Evolutionary conservation across 2,888 invertebrate species (phyloP).

Genomic region (Lasioglossum malachurum): DNA sequence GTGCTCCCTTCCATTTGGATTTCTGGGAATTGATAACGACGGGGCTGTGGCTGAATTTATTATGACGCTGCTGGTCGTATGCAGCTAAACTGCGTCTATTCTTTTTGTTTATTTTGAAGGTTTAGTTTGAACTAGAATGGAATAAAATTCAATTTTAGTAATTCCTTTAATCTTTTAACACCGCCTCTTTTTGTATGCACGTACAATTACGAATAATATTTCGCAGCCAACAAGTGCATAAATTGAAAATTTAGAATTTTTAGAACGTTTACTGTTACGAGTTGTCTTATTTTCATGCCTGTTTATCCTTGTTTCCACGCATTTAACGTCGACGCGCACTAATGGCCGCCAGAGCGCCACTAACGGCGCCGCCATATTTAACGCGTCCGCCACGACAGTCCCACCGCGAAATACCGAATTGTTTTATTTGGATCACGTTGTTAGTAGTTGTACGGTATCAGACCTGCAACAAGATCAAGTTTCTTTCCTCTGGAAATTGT

Average conservation of each 20-base stretch:
- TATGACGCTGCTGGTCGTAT: neutral
- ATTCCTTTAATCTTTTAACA: too few species aligned
- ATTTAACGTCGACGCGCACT: neutral
- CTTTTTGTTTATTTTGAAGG: neutral
- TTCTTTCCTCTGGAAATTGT: neutral
- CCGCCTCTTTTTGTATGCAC: neutral
- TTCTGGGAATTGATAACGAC: neutral
- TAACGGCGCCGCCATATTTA: neutral
- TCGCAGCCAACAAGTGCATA: neutral
- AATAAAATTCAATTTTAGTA: too few species aligned
- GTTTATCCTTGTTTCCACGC: neutral
- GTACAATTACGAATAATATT: neutral
- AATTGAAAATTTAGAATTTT: neutral
- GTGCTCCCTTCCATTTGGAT: neutral
- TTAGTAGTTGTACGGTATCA: neutral
- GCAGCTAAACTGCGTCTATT: neutral
- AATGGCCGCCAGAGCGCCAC: neutral
- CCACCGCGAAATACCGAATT: neutral
- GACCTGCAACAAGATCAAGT: neutral
- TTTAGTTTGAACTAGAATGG: neutral
- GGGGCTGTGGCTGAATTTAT: slow-evolving; percentile 1
- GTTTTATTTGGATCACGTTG: neutral
- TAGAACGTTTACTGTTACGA: neutral
- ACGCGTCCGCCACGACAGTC: neutral
- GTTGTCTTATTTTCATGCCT: neutral